phyloP scores from a whole-genome alignment of 2,888 invertebrate genomes.

The Drosophila longiperda region DNA sequence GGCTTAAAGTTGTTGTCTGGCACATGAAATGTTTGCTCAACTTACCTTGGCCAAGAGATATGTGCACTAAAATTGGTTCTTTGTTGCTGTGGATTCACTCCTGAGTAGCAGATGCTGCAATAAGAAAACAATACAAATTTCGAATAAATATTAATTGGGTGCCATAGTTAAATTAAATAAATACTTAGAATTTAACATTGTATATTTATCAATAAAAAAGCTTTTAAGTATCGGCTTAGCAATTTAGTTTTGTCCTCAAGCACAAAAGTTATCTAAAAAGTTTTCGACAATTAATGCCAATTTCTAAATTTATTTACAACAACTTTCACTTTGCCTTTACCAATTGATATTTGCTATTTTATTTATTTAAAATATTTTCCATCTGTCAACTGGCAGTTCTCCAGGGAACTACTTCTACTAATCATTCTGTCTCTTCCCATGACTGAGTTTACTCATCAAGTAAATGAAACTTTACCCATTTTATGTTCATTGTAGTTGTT shows the following conservation, averaged over 20 bases:
- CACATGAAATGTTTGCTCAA: background rate
- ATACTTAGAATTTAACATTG: background rate
- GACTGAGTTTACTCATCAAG: slow-evolving; percentile 44
- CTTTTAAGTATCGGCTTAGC: background rate
- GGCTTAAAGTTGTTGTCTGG: background rate
- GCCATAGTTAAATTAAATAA: background rate
- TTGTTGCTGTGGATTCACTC: background rate
- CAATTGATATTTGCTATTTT: slow-evolving; percentile 29
- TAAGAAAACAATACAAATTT: background rate
- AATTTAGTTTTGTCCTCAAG: slow-evolving; percentile 1
- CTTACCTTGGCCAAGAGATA: slow-evolving; percentile 18
- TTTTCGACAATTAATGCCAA: slow-evolving; percentile 46
- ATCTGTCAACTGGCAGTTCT: slow-evolving; percentile 38
- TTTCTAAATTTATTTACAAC: slow-evolving; percentile 39
- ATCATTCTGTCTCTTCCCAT: background rate
- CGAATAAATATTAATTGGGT: background rate
- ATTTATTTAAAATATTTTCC: slow-evolving; percentile 17
- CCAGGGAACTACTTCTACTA: slow-evolving; percentile 10
- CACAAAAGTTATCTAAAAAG: slow-evolving; percentile 36
- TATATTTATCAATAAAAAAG: background rate
- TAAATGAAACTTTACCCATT: slow-evolving; percentile 59
- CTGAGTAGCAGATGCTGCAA: slow-evolving; percentile 15
- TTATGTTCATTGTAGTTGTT: slow-evolving; percentile 27
- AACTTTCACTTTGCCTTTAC: slow-evolving; percentile 26
- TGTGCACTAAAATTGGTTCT: background rate